Conservation (phyloP, 2,797 vertebrate genomes). For the Artibeus jamaicensis region DNA sequence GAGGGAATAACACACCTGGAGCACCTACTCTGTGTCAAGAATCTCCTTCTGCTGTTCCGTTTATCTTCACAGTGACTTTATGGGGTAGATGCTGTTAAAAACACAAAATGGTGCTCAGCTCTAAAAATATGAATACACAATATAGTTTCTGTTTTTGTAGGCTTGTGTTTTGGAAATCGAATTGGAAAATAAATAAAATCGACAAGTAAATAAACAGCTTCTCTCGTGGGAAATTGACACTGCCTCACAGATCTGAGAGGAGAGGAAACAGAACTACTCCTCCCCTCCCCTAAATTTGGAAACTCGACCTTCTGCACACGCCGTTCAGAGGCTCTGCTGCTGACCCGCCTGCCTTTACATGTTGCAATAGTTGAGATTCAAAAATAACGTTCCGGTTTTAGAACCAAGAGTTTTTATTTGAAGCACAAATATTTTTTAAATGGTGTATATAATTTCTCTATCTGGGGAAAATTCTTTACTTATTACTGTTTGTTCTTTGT, state of each 20-base stretch:
- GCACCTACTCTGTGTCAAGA: not conserved
- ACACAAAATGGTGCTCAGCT: not conserved
- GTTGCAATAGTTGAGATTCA: conserved; percentile 41
- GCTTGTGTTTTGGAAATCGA: not conserved
- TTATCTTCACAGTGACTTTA: not conserved
- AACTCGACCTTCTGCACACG: not conserved
- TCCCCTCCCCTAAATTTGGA: not conserved
- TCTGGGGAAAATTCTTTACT: not conserved
- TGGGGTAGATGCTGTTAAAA: too few relatives aligned
- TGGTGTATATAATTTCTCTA: not conserved
- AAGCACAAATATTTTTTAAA: conserved; percentile 46
- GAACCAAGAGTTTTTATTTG: conserved; percentile 39
- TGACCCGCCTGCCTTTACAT: not conserved
- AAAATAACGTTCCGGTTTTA: conserved; percentile 55
- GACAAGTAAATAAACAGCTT: not conserved
- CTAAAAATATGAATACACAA: not conserved
- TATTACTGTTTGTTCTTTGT: conserved; percentile 44
- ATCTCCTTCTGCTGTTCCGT: not conserved
- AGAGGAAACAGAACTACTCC: conserved; percentile 23
- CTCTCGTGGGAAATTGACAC: not conserved
- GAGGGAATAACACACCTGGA: not conserved
- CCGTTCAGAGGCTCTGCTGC: not conserved
- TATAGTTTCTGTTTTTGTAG: not conserved
- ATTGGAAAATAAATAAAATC: conserved; percentile 15
- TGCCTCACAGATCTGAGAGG: not conserved